Conservation (phyloP, 2,888 invertebrate genomes). For the Apocheima hispidaria region DNA sequence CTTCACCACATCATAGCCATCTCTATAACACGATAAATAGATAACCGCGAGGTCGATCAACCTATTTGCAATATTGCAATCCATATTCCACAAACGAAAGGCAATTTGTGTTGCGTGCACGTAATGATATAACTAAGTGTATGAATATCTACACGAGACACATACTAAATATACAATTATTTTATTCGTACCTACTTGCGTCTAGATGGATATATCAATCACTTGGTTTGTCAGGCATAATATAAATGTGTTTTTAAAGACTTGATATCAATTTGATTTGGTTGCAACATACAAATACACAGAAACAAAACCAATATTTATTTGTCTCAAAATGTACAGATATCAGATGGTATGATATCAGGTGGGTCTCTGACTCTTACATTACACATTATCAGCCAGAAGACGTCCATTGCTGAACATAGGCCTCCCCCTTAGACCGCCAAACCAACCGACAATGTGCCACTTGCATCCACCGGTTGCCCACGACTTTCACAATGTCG, state of each 20-base stretch:
- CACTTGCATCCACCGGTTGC: too few relatives aligned
- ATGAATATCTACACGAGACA: constrained; percentile 15
- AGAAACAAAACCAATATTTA: too few relatives aligned
- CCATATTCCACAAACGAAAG: constrained; percentile 30
- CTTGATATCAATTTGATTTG: too few relatives aligned
- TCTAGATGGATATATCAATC: neutral
- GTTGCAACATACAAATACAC: too few relatives aligned
- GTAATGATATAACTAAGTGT: constrained; percentile 27
- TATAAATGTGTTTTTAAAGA: neutral
- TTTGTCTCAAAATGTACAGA: too few relatives aligned
- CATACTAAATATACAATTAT: neutral
- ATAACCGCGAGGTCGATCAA: constrained; percentile 27
- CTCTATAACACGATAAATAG: neutral
- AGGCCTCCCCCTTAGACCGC: too few relatives aligned
- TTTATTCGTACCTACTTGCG: neutral
- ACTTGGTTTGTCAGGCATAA: neutral
- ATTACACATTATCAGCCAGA: too few relatives aligned
- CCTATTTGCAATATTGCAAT: constrained; percentile 29
- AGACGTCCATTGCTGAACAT: too few relatives aligned
- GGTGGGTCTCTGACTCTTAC: too few relatives aligned
- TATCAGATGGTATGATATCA: too few relatives aligned
- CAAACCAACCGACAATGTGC: too few relatives aligned
- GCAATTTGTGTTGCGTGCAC: constrained; percentile 24
- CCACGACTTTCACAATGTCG: too few relatives aligned
- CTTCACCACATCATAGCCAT: neutral